Percentiles rank a stretch among this genome's conserved stretches.
phyloP scores from a whole-genome alignment of 2,888 invertebrate genomes.

The Cryptocephalus moraei region DNA sequence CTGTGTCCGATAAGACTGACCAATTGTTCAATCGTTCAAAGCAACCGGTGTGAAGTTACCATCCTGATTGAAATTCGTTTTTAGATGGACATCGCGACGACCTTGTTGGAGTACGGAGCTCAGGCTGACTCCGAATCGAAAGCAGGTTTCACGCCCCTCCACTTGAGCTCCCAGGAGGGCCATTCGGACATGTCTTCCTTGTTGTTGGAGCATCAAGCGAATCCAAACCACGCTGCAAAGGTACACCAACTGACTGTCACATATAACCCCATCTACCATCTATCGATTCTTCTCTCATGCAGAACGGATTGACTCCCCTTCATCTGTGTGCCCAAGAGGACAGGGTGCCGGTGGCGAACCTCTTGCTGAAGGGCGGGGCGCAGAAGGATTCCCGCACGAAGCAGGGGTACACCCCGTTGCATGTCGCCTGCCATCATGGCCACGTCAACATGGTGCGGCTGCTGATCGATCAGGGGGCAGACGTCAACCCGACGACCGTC shows the following conservation, averaged over 20 bases:
- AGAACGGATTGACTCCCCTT: slow-evolving; percentile 86
- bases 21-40: no score
- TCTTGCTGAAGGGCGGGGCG: slow-evolving; percentile 70
- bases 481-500: slow-evolving; percentile 68
- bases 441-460: slow-evolving; percentile 86
- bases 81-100: slow-evolving; percentile 87
- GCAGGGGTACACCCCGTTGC: slow-evolving; percentile 90
- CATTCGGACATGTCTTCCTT: slow-evolving; percentile 91
- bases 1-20: no score
- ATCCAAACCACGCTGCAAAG: slow-evolving; percentile 78
- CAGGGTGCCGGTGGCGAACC: slow-evolving; percentile 71
- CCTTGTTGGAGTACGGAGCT: slow-evolving; percentile 85
- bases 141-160: slow-evolving; percentile 91
- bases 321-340: slow-evolving; percentile 96
- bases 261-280: not conserved
- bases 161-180: slow-evolving; percentile 90
- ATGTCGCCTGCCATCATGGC: slow-evolving; percentile 95
- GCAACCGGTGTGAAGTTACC: no score
- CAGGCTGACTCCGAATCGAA: slow-evolving; percentile 88
- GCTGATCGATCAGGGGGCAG: slow-evolving; percentile 79
- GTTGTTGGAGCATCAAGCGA: slow-evolving; percentile 80
- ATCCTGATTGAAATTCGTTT: slow-evolving; percentile 5
- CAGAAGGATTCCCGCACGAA: slow-evolving; percentile 62
- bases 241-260: slow-evolving; percentile 33
- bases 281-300: slow-evolving; percentile 10